Base-by-base conservation (phyloP, 2,113 vertebrate species). In the Chaetodon trifascialis region DNA sequence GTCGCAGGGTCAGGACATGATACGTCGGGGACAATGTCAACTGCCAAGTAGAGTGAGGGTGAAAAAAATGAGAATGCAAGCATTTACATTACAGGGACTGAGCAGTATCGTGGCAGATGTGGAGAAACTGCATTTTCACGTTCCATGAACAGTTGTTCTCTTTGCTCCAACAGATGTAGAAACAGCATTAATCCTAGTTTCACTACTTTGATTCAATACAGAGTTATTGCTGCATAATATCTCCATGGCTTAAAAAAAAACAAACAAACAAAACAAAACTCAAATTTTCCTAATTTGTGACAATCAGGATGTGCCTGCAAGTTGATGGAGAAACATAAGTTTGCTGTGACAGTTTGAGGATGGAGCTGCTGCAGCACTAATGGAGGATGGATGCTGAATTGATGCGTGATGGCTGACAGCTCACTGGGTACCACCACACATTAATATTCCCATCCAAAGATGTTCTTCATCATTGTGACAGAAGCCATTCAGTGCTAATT, bases 401-500 rank as follows among this genome's bases (percentile, higher is more conserved):
- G 54, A 89, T 78, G 78, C 44, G 8, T 54, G 65, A 65, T 56
- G 36, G 58, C 19, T 67, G 74, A 75, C 75, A 65, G 75, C 81
- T 10, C 4, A 5, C 55, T 10, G 23, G 47, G 15, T 17, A 14
- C 56, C 51, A 12, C 15, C 55, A 16, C 25, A 4, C 73, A 72
- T 89, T 84, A 73, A 79, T 87, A 80, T 88, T 88, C 52, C 44
- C 49, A 54, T 63, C 78, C 64, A 25, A n/a, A n/a, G 30, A 71
- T 10, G 4, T 59, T 76, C 68, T 86, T 72, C 23, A 77, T 90
- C 86, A 85, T 1, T 4, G 62, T 77, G 85, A 79, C 89, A 86
- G 1, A 16, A 64, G 16, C 38, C 74, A 74, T 81, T 89, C 78
- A 78, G 76, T 52, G 42, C 51, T 87, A 88, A 88, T 90, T 86